Evolutionary conservation across 2,113 vertebrate genomes (phyloP).

Genomic region (Dendropsophus ebraccatus): DNA sequence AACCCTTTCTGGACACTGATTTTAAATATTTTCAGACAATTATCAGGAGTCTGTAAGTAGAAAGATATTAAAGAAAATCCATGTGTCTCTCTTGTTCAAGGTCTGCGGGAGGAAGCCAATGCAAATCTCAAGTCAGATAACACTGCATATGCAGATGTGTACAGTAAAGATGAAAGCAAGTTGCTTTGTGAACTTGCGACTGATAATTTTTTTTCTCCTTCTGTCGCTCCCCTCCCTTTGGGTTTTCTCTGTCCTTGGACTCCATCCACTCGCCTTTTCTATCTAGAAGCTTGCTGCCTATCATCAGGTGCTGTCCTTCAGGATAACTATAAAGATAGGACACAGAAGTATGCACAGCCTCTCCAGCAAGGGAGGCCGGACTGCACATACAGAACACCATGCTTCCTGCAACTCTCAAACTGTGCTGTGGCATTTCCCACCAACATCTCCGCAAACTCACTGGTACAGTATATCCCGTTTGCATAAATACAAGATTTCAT

Average conservation of each 20-base stretch:
- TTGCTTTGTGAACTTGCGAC: not conserved
- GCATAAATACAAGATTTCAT: not conserved
- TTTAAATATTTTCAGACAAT: too few species aligned
- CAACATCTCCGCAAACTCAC: constrained; percentile 73
- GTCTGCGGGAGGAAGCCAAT: not conserved
- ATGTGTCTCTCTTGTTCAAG: constrained; percentile 5
- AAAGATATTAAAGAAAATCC: not conserved
- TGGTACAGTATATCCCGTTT: constrained; percentile 65
- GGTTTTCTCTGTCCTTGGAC: constrained; percentile 59
- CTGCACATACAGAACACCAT: constrained; percentile 62
- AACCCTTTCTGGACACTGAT: too few species aligned
- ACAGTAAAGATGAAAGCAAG: not conserved
- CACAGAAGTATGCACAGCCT: not conserved
- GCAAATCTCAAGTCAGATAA: not conserved
- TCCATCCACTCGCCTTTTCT: constrained; percentile 56
- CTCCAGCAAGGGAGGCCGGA: constrained; percentile 29
- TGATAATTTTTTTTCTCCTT: not conserved
- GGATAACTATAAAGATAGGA: constrained; percentile 68
- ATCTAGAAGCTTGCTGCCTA: constrained; percentile 69
- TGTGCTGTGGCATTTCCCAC: constrained; percentile 83
- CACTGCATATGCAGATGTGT: not conserved
- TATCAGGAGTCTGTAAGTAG: too few species aligned
- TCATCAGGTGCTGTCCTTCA: constrained; percentile 74
- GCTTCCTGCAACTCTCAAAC: constrained; percentile 79
- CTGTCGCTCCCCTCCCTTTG: not conserved